Evolutionary conservation across 2,113 vertebrate genomes (phyloP).

Genomic region (Galbula dea): DNA sequence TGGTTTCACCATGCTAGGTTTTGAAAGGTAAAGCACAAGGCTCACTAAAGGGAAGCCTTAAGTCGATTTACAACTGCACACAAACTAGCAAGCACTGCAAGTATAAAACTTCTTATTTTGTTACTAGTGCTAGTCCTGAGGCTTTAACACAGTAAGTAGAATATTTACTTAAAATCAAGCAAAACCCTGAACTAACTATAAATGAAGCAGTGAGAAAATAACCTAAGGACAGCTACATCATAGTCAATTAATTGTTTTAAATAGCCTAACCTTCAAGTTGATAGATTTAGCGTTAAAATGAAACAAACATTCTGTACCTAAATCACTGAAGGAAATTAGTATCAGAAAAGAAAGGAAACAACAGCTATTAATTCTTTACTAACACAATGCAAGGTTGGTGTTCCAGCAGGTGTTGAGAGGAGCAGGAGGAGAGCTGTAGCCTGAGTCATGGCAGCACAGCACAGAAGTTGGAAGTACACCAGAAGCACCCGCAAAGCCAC

Average conservation of each 20-base stretch:
- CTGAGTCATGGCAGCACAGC: rapidly evolving
- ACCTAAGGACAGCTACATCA: not conserved
- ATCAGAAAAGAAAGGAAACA: not conserved
- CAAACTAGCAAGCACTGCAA: not conserved
- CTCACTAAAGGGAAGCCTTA: not conserved
- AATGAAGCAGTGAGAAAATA: not conserved
- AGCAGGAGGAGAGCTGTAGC: rapidly evolving
- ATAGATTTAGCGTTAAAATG: not conserved
- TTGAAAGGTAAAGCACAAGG: not conserved
- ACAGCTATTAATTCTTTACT: not conserved
- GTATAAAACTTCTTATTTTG: not conserved
- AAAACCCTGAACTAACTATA: not conserved
- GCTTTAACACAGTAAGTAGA: not conserved
- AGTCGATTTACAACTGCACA: not conserved
- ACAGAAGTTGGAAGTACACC: rapidly evolving
- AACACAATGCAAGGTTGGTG: rapidly evolving
- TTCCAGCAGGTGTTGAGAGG: not conserved
- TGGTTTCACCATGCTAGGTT: not conserved
- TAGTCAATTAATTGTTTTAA: not conserved
- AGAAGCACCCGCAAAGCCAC: rapidly evolving
- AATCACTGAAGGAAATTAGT: not conserved
- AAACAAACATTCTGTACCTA: not conserved
- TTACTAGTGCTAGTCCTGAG: not conserved
- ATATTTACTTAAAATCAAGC: not conserved
- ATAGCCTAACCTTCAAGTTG: not conserved